Evolutionary conservation across 2,797 vertebrate species (phyloP).

Genomic region (Tympanoctomys barrerae): DNA sequence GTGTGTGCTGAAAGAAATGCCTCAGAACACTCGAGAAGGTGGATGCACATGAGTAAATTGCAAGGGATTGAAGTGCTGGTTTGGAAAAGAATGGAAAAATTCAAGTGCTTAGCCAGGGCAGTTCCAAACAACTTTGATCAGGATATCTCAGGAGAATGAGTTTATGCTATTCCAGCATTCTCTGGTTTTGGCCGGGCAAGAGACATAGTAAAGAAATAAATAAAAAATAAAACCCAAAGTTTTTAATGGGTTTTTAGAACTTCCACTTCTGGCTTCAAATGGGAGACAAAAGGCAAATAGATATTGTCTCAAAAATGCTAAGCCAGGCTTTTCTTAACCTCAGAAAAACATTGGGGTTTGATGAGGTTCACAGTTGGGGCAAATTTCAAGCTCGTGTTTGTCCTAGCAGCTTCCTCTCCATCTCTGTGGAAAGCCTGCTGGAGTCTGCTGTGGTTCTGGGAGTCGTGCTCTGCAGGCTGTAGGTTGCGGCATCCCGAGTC

Average conservation of each 20-base stretch:
- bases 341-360: conserved; percentile 81
- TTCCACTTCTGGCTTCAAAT: conserved; percentile 77
- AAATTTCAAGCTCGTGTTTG: conserved; percentile 79
- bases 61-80: conserved; percentile 75
- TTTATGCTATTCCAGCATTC: conserved; percentile 69
- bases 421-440: conserved; percentile 75
- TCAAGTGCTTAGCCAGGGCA: conserved; percentile 73
- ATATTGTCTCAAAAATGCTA: conserved; percentile 82
- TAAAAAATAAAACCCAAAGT: conserved; percentile 78
- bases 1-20: conserved; percentile 52
- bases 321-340: conserved; percentile 77
- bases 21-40: conserved; percentile 82
- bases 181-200: conserved; percentile 80
- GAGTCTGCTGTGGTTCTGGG: conserved; percentile 76
- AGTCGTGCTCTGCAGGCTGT: conserved; percentile 42
- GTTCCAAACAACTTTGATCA: conserved; percentile 78
- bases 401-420: conserved; percentile 80
- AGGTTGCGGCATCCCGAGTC: conserved; percentile 64
- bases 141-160: conserved; percentile 79
- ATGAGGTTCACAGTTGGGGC: conserved; percentile 80
- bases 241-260: conserved; percentile 82
- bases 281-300: conserved; percentile 81
- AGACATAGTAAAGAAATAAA: conserved; percentile 79
- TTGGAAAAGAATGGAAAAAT: conserved; percentile 82
- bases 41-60: conserved; percentile 74